Conservation (phyloP, 2,113 vertebrate species). For the Antigone vipio region DNA sequence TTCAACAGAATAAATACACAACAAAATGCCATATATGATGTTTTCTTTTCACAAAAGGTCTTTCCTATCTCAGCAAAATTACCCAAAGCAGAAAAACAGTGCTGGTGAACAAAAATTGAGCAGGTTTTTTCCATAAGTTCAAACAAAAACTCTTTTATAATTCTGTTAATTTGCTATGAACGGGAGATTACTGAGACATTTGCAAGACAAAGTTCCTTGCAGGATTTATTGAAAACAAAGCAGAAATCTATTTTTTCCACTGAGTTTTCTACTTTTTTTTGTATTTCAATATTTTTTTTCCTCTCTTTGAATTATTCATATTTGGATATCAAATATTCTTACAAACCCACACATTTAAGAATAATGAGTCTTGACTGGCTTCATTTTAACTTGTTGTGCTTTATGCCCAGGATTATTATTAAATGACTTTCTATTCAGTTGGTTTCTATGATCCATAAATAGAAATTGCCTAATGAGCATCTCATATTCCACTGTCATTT, state of each 20-base stretch:
- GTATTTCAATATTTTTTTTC: background rate
- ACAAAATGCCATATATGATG: background rate
- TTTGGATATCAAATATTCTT: background rate
- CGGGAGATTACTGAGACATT: background rate
- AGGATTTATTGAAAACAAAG: background rate
- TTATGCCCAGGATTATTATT: background rate
- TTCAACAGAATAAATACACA: background rate
- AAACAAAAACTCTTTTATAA: background rate
- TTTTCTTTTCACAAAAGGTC: background rate
- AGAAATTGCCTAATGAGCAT: slow-evolving; percentile 14
- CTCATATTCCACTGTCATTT: background rate
- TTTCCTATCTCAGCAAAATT: background rate
- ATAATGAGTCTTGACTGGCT: background rate
- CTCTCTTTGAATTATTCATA: background rate
- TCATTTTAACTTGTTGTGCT: background rate
- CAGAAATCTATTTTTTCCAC: background rate
- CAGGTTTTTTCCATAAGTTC: background rate
- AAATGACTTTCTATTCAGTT: background rate
- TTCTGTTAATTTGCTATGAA: background rate
- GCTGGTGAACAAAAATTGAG: background rate
- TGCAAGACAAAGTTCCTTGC: background rate
- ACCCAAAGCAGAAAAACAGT: background rate
- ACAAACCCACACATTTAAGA: background rate
- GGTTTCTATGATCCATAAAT: background rate
- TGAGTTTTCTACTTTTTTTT: background rate